phyloP scores from a whole-genome alignment of 2,113 vertebrate genomes.

The Gallinago media region DNA sequence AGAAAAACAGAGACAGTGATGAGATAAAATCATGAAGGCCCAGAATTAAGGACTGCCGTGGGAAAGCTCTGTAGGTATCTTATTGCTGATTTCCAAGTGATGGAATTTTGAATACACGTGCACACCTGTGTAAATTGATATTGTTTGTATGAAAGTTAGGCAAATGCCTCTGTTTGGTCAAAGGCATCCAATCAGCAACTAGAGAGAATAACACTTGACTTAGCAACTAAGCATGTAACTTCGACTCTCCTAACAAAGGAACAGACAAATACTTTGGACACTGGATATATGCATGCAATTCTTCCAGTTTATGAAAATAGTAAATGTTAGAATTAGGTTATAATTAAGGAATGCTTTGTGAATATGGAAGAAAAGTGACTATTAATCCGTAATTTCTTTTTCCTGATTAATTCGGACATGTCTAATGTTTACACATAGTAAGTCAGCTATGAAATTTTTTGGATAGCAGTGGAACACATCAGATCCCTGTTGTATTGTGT shows the following conservation, averaged over 20 bases:
- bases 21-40: neutral
- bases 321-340: neutral
- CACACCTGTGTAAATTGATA: neutral
- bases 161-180: neutral
- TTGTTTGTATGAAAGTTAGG: neutral
- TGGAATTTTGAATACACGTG: neutral
- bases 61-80: neutral
- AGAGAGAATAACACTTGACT: neutral
- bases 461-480: neutral
- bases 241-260: neutral
- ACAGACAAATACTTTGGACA: neutral
- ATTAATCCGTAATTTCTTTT: neutral
- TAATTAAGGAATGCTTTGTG: neutral
- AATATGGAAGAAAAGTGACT: neutral
- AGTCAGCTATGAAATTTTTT: neutral
- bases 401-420: neutral
- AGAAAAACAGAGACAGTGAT: neutral
- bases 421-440: neutral
- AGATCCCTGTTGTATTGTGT: neutral
- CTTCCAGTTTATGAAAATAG: neutral
- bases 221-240: neutral
- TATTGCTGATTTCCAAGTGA: neutral
- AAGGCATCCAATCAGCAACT: neutral
- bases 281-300: accelerated
- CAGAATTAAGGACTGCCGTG: neutral